These are phyloP conservation scores for Macrobrachium nipponense DNA, from an alignment of 1,140 invertebrate species.

Conservation along the genomic window DNA sequence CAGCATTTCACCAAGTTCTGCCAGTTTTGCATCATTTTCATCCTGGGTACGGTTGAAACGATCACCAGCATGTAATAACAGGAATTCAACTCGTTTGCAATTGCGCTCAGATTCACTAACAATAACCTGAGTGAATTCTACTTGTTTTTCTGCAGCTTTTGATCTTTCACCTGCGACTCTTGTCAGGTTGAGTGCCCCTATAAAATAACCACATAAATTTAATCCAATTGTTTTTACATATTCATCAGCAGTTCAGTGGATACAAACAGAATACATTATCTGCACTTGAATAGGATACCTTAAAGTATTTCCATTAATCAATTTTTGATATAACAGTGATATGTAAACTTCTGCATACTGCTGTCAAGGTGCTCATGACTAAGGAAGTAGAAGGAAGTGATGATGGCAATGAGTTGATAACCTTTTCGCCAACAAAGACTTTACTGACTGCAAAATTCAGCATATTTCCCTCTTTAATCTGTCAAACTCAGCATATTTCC, in stretches of 20 bases:
- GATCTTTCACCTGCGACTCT: conserved; percentile 80
- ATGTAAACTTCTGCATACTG: too few species aligned
- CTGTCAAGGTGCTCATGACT: too few species aligned
- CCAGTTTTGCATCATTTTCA: conserved; percentile 75
- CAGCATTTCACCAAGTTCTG: conserved; percentile 76
- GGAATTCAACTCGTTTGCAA: conserved; percentile 83
- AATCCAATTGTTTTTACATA: background rate
- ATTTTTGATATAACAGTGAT: too few species aligned
- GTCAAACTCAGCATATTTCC: too few species aligned
- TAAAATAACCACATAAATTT: background rate
- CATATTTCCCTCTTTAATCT: too few species aligned
- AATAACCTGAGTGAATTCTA: conserved; percentile 68
- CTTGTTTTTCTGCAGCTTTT: conserved; percentile 77
- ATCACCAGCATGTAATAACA: conserved; percentile 79
- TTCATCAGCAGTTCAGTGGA: background rate
- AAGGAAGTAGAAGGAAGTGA: too few species aligned
- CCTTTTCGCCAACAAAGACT: too few species aligned
- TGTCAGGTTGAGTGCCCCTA: conserved; percentile 87
- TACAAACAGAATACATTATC: too few species aligned
- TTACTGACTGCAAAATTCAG: too few species aligned
- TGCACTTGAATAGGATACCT: too few species aligned
- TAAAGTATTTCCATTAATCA: too few species aligned
- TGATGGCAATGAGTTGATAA: too few species aligned
- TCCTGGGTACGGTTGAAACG: conserved; percentile 79
- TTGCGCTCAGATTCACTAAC: conserved; percentile 83